Evolutionary conservation across 1,140 invertebrate species (phyloP).

Genomic region (Listronotus bonariensis): DNA sequence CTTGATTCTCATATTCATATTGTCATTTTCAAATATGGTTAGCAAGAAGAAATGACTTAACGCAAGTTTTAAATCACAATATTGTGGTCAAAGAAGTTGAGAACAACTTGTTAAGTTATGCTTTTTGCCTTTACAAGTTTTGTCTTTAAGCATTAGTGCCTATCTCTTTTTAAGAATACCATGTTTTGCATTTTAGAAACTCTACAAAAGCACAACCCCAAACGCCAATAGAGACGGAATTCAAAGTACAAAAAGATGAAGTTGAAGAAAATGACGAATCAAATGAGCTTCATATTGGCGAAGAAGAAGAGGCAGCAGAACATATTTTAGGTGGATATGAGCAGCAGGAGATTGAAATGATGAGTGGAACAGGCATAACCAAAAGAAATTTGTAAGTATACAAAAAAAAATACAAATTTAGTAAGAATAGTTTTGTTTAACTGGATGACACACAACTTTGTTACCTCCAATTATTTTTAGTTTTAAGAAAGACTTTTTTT

Average conservation of each 20-base stretch:
- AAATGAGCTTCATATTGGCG: conserved; percentile 42
- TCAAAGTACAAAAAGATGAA: conserved; percentile 36
- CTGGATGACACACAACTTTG: too few relatives aligned
- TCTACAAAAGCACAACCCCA: conserved; percentile 5
- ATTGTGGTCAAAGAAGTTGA: too few relatives aligned
- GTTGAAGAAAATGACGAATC: conserved; percentile 42
- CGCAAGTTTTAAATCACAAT: too few relatives aligned
- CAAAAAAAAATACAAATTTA: not conserved
- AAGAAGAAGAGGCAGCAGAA: conserved; percentile 38
- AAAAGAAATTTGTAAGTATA: conserved; percentile 37
- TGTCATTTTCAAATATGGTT: too few relatives aligned
- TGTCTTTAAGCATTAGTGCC: too few relatives aligned
- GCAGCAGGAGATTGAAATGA: conserved; percentile 33
- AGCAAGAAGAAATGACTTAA: too few relatives aligned
- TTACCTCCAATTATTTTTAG: too few relatives aligned
- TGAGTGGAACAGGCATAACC: conserved; percentile 28
- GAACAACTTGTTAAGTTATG: too few relatives aligned
- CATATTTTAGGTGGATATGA: conserved; percentile 34
- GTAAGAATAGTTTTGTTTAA: conserved; percentile 1
- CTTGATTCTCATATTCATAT: too few relatives aligned
- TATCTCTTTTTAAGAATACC: too few relatives aligned
- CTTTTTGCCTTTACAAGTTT: too few relatives aligned
- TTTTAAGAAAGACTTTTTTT: too few relatives aligned
- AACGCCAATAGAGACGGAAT: conserved; percentile 19
- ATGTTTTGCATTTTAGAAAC: conserved; percentile 1